Evolutionary conservation across 2,888 invertebrate genomes (phyloP).

Genomic region (Agrotis exclamationis): DNA sequence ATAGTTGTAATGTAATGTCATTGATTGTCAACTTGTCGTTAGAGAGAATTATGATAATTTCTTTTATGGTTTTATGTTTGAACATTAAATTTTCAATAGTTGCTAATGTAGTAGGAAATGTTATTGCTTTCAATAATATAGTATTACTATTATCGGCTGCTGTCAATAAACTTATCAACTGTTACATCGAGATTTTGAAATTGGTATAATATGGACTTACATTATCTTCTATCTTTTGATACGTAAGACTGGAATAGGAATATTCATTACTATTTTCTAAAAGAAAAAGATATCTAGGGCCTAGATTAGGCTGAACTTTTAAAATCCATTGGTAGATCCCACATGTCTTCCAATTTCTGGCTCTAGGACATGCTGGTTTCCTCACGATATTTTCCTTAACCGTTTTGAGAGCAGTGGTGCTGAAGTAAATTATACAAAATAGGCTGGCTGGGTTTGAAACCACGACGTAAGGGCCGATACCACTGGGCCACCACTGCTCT

Average conservation of each 20-base stretch:
- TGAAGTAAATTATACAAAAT: no score
- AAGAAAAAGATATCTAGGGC: neutral
- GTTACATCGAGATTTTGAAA: neutral
- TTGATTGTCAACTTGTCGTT: slow-evolving; percentile 41
- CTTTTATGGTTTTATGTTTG: slow-evolving; percentile 4
- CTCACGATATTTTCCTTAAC: no score
- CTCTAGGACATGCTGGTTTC: no score
- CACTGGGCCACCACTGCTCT: no score
- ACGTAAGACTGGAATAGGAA: neutral
- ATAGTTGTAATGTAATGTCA: slow-evolving; percentile 40
- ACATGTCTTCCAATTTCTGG: no score
- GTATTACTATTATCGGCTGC: neutral
- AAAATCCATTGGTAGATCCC: no score
- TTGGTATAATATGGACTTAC: neutral
- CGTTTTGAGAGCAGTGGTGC: no score
- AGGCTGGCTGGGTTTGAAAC: no score
- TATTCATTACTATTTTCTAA: neutral
- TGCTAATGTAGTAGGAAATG: neutral
- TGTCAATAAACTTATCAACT: neutral
- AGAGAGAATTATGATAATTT: slow-evolving; percentile 1
- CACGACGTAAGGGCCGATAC: no score
- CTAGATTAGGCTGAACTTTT: neutral
- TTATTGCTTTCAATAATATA: neutral
- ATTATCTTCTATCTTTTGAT: neutral
- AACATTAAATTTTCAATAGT: slow-evolving; percentile 5